These are phyloP conservation scores for Mustela erminea DNA, from an alignment of 2,797 vertebrate species.

Conservation along the genomic window DNA sequence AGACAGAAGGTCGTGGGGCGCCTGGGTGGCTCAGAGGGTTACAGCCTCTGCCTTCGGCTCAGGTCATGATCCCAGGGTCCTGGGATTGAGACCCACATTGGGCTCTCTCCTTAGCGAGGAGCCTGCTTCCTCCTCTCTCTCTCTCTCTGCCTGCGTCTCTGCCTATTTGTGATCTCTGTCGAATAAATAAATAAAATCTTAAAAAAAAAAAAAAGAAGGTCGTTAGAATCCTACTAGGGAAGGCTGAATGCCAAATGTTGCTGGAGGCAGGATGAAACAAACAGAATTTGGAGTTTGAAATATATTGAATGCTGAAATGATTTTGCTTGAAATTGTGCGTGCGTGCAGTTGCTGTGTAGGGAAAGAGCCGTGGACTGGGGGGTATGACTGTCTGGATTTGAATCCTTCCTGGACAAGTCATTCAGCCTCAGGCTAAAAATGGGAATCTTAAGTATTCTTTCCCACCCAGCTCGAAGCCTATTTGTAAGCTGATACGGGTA, in stretches of 20 bases:
- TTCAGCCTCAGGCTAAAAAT: slow-evolving; percentile 11
- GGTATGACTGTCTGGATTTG: background rate
- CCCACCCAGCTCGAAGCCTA: background rate
- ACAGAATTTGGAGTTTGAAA: background rate
- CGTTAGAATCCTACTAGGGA: background rate
- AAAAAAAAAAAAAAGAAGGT: background rate
- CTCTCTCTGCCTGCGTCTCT: too few species aligned
- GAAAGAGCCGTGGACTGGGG: background rate
- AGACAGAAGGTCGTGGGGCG: background rate
- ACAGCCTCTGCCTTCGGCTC: too few species aligned
- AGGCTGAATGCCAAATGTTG: background rate
- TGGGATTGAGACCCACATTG: too few species aligned
- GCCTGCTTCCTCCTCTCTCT: too few species aligned
- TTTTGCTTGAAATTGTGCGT: background rate
- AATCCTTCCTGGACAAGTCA: background rate
- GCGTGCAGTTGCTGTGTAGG: background rate
- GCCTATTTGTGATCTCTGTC: too few species aligned
- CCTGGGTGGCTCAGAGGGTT: too few species aligned
- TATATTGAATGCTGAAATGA: background rate
- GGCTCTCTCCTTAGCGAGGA: too few species aligned
- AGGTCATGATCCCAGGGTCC: too few species aligned
- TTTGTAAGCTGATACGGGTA: background rate
- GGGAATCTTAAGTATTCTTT: slow-evolving; percentile 16
- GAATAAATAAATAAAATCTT: too few species aligned
- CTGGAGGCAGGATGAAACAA: background rate